These are phyloP conservation scores for Nesogale talazaci DNA, from an alignment of 2,113 vertebrate genomes.

Conservation along the genomic window DNA sequence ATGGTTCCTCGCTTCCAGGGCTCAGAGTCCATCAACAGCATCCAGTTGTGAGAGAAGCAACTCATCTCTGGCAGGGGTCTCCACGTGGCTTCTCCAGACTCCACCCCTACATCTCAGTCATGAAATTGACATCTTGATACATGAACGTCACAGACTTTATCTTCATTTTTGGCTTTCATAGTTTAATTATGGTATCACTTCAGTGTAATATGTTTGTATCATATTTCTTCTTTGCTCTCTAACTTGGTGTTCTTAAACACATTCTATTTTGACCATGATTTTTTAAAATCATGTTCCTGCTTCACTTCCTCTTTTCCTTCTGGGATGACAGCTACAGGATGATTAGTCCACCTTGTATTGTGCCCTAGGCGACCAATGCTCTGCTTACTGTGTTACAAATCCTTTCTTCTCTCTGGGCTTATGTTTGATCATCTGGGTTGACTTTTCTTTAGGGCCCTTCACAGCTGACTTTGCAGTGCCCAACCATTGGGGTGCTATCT, in stretches of 20 bases:
- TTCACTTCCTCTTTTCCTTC: not conserved
- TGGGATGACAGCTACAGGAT: not conserved
- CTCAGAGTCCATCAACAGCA: too few relatives aligned
- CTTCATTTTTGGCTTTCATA: not conserved
- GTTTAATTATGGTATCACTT: not conserved
- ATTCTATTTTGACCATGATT: not conserved
- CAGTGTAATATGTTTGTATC: not conserved
- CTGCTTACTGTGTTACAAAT: not conserved
- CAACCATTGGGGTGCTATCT: not conserved
- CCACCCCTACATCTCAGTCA: too few relatives aligned
- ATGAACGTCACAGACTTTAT: too few relatives aligned
- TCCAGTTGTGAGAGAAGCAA: too few relatives aligned
- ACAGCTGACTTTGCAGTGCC: not conserved
- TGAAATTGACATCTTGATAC: too few relatives aligned
- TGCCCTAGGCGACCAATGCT: not conserved
- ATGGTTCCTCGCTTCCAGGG: too few relatives aligned
- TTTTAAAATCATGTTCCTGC: not conserved
- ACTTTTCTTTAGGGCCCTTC: not conserved
- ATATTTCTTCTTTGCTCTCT: not conserved
- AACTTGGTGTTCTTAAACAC: not conserved
- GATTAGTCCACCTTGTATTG: not conserved
- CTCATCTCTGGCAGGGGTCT: too few relatives aligned
- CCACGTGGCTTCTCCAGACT: too few relatives aligned
- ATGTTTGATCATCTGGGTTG: not conserved
- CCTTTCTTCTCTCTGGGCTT: not conserved